Conservation (phyloP, 2,797 vertebrate species). For the Vespertilio murinus region DNA sequence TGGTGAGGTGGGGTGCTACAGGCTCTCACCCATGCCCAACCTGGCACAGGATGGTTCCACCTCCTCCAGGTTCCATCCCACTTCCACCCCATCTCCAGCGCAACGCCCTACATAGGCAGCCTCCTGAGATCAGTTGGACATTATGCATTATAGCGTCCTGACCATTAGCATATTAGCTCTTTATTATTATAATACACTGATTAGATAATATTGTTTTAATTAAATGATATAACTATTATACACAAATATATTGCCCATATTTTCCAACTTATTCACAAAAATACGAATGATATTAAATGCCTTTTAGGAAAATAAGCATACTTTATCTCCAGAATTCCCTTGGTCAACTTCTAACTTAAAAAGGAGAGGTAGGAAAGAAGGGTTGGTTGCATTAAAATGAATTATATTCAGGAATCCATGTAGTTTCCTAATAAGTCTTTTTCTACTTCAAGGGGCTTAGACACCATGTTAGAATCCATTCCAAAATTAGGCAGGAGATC, state of each 20-base stretch:
- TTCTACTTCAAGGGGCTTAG: background rate
- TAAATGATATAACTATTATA: background rate
- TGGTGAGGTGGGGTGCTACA: no score
- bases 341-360: background rate
- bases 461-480: background rate
- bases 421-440: background rate
- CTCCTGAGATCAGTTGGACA: no score
- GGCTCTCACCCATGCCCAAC: no score
- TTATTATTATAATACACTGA: background rate
- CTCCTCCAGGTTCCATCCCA: no score
- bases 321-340: background rate
- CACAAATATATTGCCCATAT: background rate
- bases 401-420: background rate
- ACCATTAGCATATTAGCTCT: no score
- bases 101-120: no score
- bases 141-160: no score
- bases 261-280: conserved; percentile 35
- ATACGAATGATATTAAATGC: background rate
- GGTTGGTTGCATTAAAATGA: background rate
- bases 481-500: background rate
- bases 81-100: no score
- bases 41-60: no score
- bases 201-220: background rate
- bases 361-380: background rate
- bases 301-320: background rate